These are phyloP conservation scores for Miichthys miiuy DNA, from an alignment of 2,797 vertebrate genomes.

Conservation along the genomic window DNA sequence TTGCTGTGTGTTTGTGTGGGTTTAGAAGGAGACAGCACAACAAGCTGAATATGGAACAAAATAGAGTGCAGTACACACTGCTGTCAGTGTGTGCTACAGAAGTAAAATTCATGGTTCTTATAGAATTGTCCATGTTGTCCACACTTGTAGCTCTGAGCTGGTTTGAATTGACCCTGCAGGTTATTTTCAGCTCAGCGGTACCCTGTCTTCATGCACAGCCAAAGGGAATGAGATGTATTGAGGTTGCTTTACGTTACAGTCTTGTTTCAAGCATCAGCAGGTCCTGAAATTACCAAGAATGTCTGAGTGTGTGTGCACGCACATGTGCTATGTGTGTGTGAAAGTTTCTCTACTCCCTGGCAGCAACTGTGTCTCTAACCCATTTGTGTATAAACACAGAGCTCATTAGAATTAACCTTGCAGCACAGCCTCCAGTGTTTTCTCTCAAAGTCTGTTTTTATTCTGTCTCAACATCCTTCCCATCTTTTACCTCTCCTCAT, in stretches of 20 bases:
- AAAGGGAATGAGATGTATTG: constrained; percentile 51
- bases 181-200: constrained; percentile 3
- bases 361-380: constrained; percentile 50
- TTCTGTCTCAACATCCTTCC: constrained; percentile 35
- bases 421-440: constrained; percentile 59
- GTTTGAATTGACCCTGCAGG: constrained; percentile 13
- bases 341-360: constrained; percentile 30
- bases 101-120: neutral
- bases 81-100: neutral
- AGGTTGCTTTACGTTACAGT: constrained; percentile 29
- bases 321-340: constrained; percentile 10
- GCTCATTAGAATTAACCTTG: constrained; percentile 69
- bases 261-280: constrained; percentile 53
- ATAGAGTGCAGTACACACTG: neutral
- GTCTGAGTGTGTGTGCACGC: neutral
- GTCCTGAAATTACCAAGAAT: constrained; percentile 42
- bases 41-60: neutral
- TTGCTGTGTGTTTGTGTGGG: neutral
- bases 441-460: constrained; percentile 44
- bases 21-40: neutral
- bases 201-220: constrained; percentile 1
- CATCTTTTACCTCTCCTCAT: constrained; percentile 2
- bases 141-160: neutral
- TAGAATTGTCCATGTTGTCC: neutral
- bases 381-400: constrained; percentile 52